Percentiles rank a stretch among this genome's conserved stretches.
phyloP scores from a whole-genome alignment of 2,113 vertebrate species.

The Oncorhynchus mykiss region DNA sequence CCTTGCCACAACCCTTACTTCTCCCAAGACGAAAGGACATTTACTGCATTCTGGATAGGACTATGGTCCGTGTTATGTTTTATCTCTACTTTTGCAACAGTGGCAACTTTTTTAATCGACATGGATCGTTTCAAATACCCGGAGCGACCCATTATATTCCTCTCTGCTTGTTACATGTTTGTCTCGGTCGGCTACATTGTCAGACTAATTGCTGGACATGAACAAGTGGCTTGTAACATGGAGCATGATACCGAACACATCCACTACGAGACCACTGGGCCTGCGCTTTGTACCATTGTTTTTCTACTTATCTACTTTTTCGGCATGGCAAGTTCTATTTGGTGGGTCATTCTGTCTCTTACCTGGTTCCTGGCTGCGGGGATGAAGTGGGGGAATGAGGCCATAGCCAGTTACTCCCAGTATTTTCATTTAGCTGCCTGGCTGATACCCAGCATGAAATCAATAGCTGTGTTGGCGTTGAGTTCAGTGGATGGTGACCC shows the following conservation, averaged over 20 bases:
- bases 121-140: conserved; percentile 97
- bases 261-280: conserved; percentile 95
- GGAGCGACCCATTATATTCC: conserved; percentile 93
- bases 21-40: conserved; percentile 89
- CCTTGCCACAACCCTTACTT: conserved; percentile 95
- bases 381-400: conserved; percentile 96
- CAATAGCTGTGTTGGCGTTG: conserved; percentile 91
- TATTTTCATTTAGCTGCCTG: conserved; percentile 98
- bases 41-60: conserved; percentile 94
- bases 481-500: conserved; percentile 97
- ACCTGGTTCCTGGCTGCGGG: conserved; percentile 93
- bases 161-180: conserved; percentile 94
- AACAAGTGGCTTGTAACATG: conserved; percentile 88
- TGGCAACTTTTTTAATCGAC: conserved; percentile 95
- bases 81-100: conserved; percentile 91
- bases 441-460: conserved; percentile 96
- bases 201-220: conserved; percentile 87
- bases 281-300: conserved; percentile 93
- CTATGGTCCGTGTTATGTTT: conserved; percentile 94
- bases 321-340: conserved; percentile 94
- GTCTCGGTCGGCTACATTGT: conserved; percentile 91
- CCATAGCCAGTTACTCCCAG: conserved; percentile 92
- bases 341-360: conserved; percentile 93
- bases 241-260: conserved; percentile 84
- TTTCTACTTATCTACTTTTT: conserved; percentile 94